A percentile compares a stretch with the other conserved stretches of the same genome.
These are phyloP conservation scores for Resseliella maxima DNA, from an alignment of 2,888 invertebrate genomes.

Conservation along the genomic window DNA sequence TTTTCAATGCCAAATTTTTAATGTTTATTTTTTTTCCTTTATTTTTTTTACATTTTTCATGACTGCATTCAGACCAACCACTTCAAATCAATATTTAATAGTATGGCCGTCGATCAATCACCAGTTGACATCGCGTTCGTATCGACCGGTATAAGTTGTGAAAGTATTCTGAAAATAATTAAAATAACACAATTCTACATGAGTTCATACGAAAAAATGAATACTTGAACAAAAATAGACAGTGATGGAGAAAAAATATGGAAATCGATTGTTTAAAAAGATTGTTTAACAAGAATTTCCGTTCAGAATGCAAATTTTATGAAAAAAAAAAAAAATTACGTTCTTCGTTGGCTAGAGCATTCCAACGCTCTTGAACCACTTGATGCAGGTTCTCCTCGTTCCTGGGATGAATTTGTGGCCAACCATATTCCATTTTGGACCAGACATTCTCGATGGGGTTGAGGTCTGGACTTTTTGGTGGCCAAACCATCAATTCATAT, in stretches of 20 bases:
- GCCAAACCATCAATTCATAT: neutral
- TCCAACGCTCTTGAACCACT: neutral
- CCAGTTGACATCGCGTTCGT: neutral
- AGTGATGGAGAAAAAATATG: too few relatives aligned
- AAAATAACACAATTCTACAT: too few relatives aligned
- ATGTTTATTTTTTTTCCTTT: too few relatives aligned
- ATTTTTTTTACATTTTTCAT: too few relatives aligned
- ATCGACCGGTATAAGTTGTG: neutral
- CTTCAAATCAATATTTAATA: neutral
- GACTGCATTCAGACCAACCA: too few relatives aligned
- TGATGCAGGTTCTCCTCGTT: neutral
- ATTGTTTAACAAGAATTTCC: too few relatives aligned
- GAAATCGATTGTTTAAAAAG: too few relatives aligned
- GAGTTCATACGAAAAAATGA: too few relatives aligned
- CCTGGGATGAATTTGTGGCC: neutral
- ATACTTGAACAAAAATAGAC: too few relatives aligned
- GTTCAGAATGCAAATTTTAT: too few relatives aligned
- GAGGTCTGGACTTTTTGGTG: neutral
- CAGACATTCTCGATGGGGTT: constrained; percentile 6
- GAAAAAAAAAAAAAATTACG: neutral
- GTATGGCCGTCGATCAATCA: neutral
- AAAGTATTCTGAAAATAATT: neutral
- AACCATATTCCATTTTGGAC: neutral
- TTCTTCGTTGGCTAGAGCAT: neutral
- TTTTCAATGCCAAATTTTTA: too few relatives aligned